Evolutionary conservation across 2,797 vertebrate genomes (phyloP), one percentile per base, ranked within the genome.

Genomic region (Neosilurus mollespiculum): DNA sequence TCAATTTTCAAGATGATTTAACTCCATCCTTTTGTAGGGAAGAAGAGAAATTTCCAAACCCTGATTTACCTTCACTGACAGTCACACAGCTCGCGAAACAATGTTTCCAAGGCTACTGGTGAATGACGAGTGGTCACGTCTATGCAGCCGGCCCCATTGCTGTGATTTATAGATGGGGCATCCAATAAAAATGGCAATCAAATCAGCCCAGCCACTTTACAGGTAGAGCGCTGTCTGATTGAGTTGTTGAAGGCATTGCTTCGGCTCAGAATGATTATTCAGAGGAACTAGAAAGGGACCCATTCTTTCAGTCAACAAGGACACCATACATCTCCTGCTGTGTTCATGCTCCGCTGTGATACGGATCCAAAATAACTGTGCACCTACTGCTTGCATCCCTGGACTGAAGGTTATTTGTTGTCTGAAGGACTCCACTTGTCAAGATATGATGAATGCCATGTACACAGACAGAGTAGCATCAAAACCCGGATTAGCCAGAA

Each of bases 391-490:
- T 96, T 93, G 94, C 96, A 96, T 96, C 96, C 97, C 95, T 96
- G 95, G 96, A 96, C 95, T 97, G 98, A 99, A 99, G 98, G 98
- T 99, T 99, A 98, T 98, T 98, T 99, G 97, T 99, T 97, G 97
- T 98, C 96, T 98, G 97, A 99, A 99, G 98, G 98, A 99, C 98
- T 98, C 96, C 95, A 94, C 95, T 98, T 99, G 98, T 99, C 98
- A 99, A 97, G 93, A 95, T 93, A 97, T 99, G 98, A 99, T 99
- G 97, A 99, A 99, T 99, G 97, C 97, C 96, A 96, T 97, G 97
- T 98, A 97, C 96, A 96, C 96, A 98, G 97, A 98, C 96, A 97
- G 96, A 97, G 96, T 96, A 95, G 96, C 96, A 96, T 97, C 97
- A 97, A 95, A 96, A 96, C 96, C 95, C 93, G 96, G 98, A 99